Evolutionary conservation across 92 coral and sea anemone species (phyloP).

Genomic region (Siderastrea radians): DNA sequence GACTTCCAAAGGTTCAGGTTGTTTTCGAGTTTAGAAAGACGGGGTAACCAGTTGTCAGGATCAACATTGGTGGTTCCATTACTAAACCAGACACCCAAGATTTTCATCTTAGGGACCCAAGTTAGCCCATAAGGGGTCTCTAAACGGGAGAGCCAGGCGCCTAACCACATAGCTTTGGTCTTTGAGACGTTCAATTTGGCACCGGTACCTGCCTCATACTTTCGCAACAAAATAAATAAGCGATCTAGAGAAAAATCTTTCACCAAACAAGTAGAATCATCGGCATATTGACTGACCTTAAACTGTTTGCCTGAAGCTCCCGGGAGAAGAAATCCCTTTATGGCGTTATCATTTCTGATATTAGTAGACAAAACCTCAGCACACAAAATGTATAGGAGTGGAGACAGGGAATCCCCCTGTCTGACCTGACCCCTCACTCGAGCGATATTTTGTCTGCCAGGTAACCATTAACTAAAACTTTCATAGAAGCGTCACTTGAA

Average conservation of each 20-base stretch:
- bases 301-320: not conserved
- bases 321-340: constrained; percentile 17
- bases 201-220: constrained; percentile 24
- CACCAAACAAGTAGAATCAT: constrained; percentile 27
- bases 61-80: not conserved
- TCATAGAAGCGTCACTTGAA: too few species aligned
- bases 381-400: not conserved
- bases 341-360: not conserved
- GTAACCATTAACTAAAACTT: not conserved
- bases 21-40: not conserved
- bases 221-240: not conserved
- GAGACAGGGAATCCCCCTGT: constrained; percentile 7
- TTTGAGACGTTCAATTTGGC: constrained; percentile 31
- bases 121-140: constrained; percentile 16
- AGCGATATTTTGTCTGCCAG: not conserved
- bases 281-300: constrained; percentile 34
- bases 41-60: not conserved
- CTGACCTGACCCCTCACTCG: not conserved
- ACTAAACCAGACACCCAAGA: constrained; percentile 1
- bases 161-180: constrained; percentile 59
- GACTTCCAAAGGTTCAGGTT: constrained; percentile 23
- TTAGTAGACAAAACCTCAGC: not conserved
- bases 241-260: not conserved
- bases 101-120: constrained; percentile 32
- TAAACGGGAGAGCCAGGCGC: not conserved